Evolutionary conservation across 2,797 vertebrate species (phyloP).

Genomic region (Darevskia mixta): DNA sequence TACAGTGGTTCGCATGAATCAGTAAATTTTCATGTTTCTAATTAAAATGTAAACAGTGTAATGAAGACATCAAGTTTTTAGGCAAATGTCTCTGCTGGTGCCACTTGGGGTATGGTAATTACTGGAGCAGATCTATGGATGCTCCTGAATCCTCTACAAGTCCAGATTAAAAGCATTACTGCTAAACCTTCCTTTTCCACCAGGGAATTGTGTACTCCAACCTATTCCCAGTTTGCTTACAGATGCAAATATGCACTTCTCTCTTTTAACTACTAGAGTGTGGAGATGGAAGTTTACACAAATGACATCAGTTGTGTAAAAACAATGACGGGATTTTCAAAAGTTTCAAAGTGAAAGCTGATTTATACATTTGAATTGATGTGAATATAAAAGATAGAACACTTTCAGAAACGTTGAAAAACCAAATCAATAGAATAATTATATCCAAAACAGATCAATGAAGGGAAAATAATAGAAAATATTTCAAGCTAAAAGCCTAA

Average conservation of each 20-base stretch:
- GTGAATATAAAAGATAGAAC: constrained; percentile 48
- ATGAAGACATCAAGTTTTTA: constrained; percentile 98
- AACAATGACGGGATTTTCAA: constrained; percentile 59
- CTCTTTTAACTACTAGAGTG: constrained; percentile 72
- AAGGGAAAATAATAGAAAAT: not conserved
- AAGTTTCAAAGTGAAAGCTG: constrained; percentile 44
- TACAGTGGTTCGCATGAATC: constrained; percentile 83
- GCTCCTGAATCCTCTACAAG: constrained; percentile 91
- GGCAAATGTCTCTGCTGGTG: constrained; percentile 90
- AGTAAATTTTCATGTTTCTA: constrained; percentile 92
- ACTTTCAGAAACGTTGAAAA: constrained; percentile 35
- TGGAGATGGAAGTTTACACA: constrained; percentile 69
- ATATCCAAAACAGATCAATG: not conserved
- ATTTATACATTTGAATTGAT: constrained; percentile 28
- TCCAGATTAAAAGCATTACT: constrained; percentile 98
- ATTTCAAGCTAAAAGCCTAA: constrained; percentile 1
- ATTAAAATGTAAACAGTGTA: constrained; percentile 99
- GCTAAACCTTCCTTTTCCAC: constrained; percentile 94
- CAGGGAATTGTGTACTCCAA: constrained; percentile 90
- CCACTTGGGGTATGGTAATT: constrained; percentile 99
- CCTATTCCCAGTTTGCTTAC: constrained; percentile 88
- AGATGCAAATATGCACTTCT: constrained; percentile 75
- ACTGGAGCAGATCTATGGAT: constrained; percentile 95
- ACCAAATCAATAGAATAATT: constrained; percentile 50
- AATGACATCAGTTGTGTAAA: constrained; percentile 64